These are phyloP conservation scores for Danio choprae DNA, from an alignment of 2,797 vertebrate genomes.

Conservation along the genomic window DNA sequence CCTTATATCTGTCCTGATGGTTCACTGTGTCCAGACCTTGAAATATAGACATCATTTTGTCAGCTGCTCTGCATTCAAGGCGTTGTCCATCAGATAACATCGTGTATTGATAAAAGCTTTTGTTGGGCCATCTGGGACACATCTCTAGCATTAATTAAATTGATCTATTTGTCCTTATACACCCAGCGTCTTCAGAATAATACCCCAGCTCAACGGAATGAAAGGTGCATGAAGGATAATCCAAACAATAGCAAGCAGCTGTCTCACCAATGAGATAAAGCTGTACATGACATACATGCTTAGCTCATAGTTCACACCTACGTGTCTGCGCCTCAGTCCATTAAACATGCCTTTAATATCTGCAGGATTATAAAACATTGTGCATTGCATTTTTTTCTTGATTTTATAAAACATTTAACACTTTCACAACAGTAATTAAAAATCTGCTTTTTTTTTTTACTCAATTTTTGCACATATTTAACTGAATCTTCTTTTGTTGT, in stretches of 20 bases:
- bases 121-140: slow-evolving; percentile 50
- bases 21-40: not conserved
- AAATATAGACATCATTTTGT: slow-evolving; percentile 44
- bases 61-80: slow-evolving; percentile 39
- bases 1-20: not conserved
- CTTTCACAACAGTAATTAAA: not conserved
- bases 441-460: no score
- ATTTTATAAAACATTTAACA: not conserved
- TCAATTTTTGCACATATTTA: no score
- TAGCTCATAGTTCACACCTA: not conserved
- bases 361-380: not conserved
- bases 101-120: slow-evolving; percentile 51
- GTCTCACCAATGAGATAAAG: not conserved
- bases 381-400: not conserved
- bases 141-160: slow-evolving; percentile 59
- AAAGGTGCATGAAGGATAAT: slow-evolving; percentile 25
- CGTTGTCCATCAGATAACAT: slow-evolving; percentile 56
- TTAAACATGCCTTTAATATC: slow-evolving; percentile 14
- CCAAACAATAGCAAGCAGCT: slow-evolving; percentile 9
- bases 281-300: not conserved
- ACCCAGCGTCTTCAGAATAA: slow-evolving; percentile 32
- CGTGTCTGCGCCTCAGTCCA: not conserved
- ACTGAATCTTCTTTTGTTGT: no score
- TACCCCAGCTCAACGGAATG: slow-evolving; percentile 15
- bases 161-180: slow-evolving; percentile 53